A percentile compares a stretch with the other conserved stretches of the same genome.
These are phyloP conservation scores for Hyperoplus immaculatus DNA, from an alignment of 2,797 vertebrate species.

Conservation along the genomic window DNA sequence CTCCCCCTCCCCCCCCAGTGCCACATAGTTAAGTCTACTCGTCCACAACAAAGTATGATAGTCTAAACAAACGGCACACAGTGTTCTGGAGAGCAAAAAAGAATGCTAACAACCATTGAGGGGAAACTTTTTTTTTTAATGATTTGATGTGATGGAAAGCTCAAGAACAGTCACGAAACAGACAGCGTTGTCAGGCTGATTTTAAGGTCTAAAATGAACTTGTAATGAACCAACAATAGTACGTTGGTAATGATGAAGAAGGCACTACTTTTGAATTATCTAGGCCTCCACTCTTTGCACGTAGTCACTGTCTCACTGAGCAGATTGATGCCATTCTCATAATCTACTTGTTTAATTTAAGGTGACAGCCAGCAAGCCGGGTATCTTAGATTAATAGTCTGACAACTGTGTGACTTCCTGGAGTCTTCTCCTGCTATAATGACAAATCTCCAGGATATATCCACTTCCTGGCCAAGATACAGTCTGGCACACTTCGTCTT, in stretches of 20 bases:
- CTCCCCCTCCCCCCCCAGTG: background rate
- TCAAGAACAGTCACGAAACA: background rate
- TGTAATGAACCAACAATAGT: conserved; percentile 9
- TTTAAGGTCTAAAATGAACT: background rate
- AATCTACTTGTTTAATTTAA: background rate
- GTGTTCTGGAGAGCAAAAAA: conserved; percentile 33
- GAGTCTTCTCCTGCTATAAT: background rate
- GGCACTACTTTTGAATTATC: background rate
- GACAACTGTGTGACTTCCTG: background rate
- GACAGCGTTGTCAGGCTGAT: background rate
- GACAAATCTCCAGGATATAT: background rate
- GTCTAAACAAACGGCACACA: conserved; percentile 43
- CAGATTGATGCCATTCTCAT: background rate
- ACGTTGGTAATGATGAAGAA: background rate
- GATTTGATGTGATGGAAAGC: background rate
- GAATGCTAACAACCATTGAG: conserved; percentile 23
- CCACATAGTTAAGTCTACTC: conserved; percentile 33
- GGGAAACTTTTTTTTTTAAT: no score
- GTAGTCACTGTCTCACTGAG: background rate
- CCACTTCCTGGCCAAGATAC: background rate
- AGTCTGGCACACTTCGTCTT: background rate
- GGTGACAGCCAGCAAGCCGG: background rate
- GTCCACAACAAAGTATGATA: conserved; percentile 32
- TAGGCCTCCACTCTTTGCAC: background rate
- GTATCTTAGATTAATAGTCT: background rate